Evolutionary conservation across 2,888 invertebrate species (phyloP), one percentile per base, ranked within the genome.

Genomic region (Lobophora halterata): DNA sequence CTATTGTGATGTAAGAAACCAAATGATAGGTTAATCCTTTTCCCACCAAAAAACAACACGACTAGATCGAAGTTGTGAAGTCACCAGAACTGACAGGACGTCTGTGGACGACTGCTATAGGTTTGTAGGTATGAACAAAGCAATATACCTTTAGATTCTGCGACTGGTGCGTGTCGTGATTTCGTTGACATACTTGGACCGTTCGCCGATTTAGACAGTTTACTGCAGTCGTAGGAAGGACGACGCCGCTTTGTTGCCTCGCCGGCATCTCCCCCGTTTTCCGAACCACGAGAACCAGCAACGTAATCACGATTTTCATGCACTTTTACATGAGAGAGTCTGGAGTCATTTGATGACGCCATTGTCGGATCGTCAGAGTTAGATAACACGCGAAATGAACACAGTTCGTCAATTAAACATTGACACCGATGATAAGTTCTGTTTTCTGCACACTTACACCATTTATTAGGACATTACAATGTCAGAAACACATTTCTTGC

Each of bases 291-390:
- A 58, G 65, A 67, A 60, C 76, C 69, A 40, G 76, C 75, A 47
- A 55, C 61, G 57, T 61, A 64, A 55, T 75, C 75, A 60, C 64
- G 70, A 73, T 77, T 83, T 73, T 80, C 83, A 70, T 69, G 62
- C 63, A 79, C 78, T 83, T 85, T 86, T 79, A 79, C 77, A 69
- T 76, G 70, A 66, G 82, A 74, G 74, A 79, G 74, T 65, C 70
- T 64, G 63, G 76, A 65, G 61, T 77, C 73, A 52, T 73, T 74
- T 59, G 86, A 85, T 79, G 88, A 87, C 87, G 88, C 87, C 88
- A 88, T 88, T 86, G 86, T 86, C 71, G 69, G 62, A 69, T 59
- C 55, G 64, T 58, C 68, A 70, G 75, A 63, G 58, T 65, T 63
- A 63, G 65, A 76, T 70, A 63, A 65, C 64, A 67, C 60, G 62